phyloP scores from a whole-genome alignment of 2,797 vertebrate species.

The Delichon dasypus region DNA sequence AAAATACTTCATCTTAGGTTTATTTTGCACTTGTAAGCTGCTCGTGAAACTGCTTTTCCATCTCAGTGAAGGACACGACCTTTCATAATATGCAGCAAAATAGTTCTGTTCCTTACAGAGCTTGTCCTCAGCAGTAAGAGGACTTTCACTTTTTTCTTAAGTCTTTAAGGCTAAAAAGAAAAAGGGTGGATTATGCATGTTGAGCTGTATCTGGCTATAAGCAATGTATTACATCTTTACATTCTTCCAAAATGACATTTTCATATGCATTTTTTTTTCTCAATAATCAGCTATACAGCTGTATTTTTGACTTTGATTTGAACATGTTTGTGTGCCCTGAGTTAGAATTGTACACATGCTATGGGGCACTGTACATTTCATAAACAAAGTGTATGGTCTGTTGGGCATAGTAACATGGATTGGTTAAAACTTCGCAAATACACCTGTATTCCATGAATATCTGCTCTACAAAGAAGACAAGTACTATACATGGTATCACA shows the following conservation, averaged over 20 bases:
- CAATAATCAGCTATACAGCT: fast-evolving
- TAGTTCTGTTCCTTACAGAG: not conserved
- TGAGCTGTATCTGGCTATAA: not conserved
- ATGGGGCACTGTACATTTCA: not conserved
- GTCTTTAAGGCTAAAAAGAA: not conserved
- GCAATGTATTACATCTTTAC: not conserved
- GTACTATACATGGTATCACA: not conserved
- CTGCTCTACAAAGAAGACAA: not conserved
- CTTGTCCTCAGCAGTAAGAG: not conserved
- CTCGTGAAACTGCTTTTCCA: not conserved
- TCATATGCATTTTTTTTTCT: not conserved
- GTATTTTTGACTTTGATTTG: not conserved
- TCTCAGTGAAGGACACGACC: not conserved
- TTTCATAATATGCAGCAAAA: not conserved
- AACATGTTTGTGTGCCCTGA: not conserved
- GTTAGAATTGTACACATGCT: not conserved
- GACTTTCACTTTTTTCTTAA: not conserved
- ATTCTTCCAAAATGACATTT: not conserved
- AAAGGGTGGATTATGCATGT: not conserved
- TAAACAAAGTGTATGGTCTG: not conserved
- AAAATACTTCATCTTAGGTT: not conserved
- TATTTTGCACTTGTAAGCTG: not conserved
- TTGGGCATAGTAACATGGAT: fast-evolving
- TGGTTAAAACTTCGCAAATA: not conserved
- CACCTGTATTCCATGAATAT: not conserved